Evolutionary conservation across 2,113 vertebrate genomes (phyloP), one percentile per base, ranked within the genome.

Genomic region (Eulemur rufifrons): DNA sequence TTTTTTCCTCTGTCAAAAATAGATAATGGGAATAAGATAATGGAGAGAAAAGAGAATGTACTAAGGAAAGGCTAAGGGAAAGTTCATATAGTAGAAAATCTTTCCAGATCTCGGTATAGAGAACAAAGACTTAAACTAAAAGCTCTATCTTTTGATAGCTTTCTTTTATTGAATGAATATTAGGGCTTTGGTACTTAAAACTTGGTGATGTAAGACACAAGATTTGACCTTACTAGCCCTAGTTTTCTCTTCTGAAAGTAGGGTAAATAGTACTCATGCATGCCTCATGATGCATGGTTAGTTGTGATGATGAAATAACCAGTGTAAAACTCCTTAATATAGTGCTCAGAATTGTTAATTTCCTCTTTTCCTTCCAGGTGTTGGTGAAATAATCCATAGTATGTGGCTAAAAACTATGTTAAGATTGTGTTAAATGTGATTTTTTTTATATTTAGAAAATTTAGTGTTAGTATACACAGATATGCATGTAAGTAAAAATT

Each of bases 161-260:
- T 10, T 91, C 78, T 61, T 86, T 96, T 92, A 27, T 86, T 96
- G 80, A 94, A 94, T 64, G 12, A 95, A 47, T 92, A 54, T 63
- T 69, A 73, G 59, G 29, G 12, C 69, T 87, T 82, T 71, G 23
- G 64, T 50, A 89, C 78, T 94, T 89, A 89, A 63, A 34, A 37
- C 8, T 84, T 56, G 45, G 4, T 90, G 32, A 95, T 29, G 8
- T 61, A 45, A 93, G n/a, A 94, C n/a, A 78, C 3, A 61, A 34
- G 32, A 81, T 95, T 89, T 93, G 11, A 91, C 56, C 29, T 95
- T 64, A 88, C 25, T 77, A 86, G 21, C 56, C 74, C 42, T 45
- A 64, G 12, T 89, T 85, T 92, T 83, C 59, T 73, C 84, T 69
- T 17, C 42, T 92, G 73, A 76, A 76, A 77, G 76, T 89, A 92